Percentiles rank a stretch among this genome's conserved stretches.
phyloP scores from a whole-genome alignment of 2,797 vertebrate genomes.

The Kryptopterus vitreolus region DNA sequence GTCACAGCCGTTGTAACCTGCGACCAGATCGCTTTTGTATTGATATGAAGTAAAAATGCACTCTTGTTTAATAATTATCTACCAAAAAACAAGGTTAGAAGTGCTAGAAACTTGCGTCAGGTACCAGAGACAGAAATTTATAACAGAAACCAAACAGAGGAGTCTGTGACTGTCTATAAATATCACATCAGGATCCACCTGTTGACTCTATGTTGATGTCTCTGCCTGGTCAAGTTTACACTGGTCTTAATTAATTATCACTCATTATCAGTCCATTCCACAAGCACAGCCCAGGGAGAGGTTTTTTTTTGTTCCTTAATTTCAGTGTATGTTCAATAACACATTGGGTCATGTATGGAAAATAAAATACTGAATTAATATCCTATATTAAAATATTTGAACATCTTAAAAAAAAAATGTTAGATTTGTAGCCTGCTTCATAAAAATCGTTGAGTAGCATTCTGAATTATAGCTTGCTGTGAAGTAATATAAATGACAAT shows the following conservation, averaged over 20 bases:
- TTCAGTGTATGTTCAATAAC: not conserved
- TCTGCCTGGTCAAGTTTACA: not conserved
- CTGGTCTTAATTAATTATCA: not conserved
- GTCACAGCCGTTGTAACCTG: not conserved
- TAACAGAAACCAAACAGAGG: not conserved
- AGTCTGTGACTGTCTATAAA: slow-evolving; percentile 1
- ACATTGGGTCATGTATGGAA: not conserved
- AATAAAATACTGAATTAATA: too few relatives aligned
- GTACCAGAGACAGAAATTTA: not conserved
- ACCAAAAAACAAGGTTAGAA: not conserved
- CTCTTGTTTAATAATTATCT: slow-evolving; percentile 2
- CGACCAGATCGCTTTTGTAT: too few relatives aligned
- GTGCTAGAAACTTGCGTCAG: not conserved
- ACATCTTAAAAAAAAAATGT: not conserved
- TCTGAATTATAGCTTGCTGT: not conserved
- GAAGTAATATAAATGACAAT: not conserved
- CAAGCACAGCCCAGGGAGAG: not conserved
- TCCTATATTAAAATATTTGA: too few relatives aligned
- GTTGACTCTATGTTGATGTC: not conserved
- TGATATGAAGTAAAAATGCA: not conserved
- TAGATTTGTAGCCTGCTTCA: not conserved
- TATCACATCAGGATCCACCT: not conserved
- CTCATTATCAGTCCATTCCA: not conserved
- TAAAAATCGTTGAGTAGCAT: not conserved
- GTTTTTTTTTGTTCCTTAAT: not conserved